Evolutionary conservation across 2,797 vertebrate species (phyloP).

Genomic region (Melopsittacus undulatus): DNA sequence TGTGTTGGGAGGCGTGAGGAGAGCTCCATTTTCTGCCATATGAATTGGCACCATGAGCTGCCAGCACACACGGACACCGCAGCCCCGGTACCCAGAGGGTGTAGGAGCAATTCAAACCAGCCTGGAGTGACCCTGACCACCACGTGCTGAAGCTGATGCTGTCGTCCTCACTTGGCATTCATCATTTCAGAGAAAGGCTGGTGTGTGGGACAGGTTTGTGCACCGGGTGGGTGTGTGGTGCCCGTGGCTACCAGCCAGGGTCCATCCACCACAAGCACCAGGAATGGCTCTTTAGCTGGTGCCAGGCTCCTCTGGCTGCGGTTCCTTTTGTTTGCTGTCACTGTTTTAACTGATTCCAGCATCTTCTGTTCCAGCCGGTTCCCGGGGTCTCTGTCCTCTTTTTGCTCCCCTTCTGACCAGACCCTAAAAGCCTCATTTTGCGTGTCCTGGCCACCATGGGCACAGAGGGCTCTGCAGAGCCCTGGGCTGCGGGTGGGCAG

Average conservation of each 20-base stretch:
- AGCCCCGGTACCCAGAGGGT: not conserved
- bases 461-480: not conserved
- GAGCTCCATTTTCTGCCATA: not conserved
- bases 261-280: accelerated
- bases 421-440: not conserved
- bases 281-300: not conserved
- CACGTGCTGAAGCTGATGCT: not conserved
- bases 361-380: not conserved
- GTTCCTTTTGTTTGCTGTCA: not conserved
- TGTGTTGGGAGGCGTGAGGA: accelerated
- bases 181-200: not conserved
- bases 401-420: not conserved
- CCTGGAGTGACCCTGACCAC: not conserved
- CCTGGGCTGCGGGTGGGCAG: not conserved
- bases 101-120: not conserved
- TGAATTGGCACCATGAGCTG: accelerated
- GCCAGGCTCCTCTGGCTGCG: accelerated
- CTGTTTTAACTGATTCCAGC: not conserved
- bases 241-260: not conserved
- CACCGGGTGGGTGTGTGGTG: not conserved
- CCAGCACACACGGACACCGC: accelerated
- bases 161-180: no score
- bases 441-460: not conserved
- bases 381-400: not conserved
- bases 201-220: not conserved